These are phyloP conservation scores for Epinotia nisella DNA, from an alignment of 2,888 invertebrate species.

Conservation along the genomic window DNA sequence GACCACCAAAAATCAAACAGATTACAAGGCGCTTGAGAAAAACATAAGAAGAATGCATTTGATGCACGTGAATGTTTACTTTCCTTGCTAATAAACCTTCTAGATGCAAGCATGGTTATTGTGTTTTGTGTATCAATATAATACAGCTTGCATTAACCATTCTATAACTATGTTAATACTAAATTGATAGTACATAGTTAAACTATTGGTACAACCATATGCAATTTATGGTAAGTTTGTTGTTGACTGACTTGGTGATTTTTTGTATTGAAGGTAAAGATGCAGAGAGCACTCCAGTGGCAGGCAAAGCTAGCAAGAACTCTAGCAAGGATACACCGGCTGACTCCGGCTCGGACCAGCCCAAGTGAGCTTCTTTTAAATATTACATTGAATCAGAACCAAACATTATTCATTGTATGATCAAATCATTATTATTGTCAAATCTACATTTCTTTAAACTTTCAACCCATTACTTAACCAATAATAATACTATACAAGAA, in stretches of 20 bases:
- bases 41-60: not conserved
- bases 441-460: not conserved
- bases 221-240: not conserved
- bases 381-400: too few relatives aligned
- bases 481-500: too few relatives aligned
- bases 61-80: not conserved
- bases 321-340: constrained; percentile 81
- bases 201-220: not conserved
- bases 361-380: constrained; percentile 69
- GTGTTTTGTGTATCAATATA: not conserved
- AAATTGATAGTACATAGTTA: not conserved
- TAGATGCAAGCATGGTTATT: not conserved
- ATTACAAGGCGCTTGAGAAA: not conserved
- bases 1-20: too few relatives aligned
- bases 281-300: constrained; percentile 61
- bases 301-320: constrained; percentile 71
- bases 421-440: not conserved
- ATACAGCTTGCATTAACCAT: not conserved
- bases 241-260: not conserved
- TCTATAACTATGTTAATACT: not conserved
- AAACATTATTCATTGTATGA: not conserved
- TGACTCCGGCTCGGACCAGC: constrained; percentile 80
- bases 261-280: constrained; percentile 64
- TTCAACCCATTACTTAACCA: not conserved
- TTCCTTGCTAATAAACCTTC: not conserved